Conservation (phyloP, 2,797 vertebrate species). For the Octomys mimax region DNA sequence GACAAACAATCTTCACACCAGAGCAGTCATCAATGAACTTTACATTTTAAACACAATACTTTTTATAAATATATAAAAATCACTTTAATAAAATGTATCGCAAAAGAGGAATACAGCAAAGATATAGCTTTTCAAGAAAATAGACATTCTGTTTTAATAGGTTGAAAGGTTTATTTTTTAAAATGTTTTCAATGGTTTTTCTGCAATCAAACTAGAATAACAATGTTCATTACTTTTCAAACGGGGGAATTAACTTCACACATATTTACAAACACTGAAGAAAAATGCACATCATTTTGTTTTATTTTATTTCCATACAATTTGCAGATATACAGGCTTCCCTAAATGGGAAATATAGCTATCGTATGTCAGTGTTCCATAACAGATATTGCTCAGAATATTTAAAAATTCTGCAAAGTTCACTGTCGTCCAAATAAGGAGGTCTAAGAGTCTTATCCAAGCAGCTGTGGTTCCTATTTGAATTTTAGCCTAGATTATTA, state of each 20-base stretch:
- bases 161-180: background rate
- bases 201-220: background rate
- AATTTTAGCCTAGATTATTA: conserved; percentile 85
- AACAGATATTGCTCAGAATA: conserved; percentile 49
- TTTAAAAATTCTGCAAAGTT: conserved; percentile 76
- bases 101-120: background rate
- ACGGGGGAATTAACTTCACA: background rate
- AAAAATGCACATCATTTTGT: background rate
- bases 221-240: background rate
- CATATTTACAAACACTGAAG: background rate
- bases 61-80: background rate
- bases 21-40: background rate
- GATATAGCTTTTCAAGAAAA: background rate
- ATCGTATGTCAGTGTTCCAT: background rate
- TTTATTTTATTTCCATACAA: conserved; percentile 14
- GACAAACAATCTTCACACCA: background rate
- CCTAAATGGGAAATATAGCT: background rate
- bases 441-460: conserved; percentile 83
- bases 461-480: conserved; percentile 87
- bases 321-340: background rate
- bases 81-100: background rate
- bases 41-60: background rate
- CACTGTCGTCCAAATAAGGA: conserved; percentile 81
- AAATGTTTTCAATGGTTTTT: background rate
- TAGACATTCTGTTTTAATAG: background rate